These are phyloP conservation scores for Chinchilla lanigera DNA, from an alignment of 2,113 vertebrate genomes.

Conservation along the genomic window DNA sequence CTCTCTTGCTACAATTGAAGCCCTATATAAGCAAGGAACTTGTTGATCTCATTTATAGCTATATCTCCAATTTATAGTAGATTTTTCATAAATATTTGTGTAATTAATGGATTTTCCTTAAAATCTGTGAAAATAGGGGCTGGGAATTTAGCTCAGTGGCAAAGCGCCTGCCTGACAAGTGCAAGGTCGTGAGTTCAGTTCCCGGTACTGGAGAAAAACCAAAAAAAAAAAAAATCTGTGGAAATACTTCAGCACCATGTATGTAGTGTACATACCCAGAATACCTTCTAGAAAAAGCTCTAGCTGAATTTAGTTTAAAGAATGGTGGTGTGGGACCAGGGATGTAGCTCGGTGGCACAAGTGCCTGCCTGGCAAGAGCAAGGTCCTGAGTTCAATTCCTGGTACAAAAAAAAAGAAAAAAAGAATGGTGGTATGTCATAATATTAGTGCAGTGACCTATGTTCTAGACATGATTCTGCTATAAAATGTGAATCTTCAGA, in stretches of 20 bases:
- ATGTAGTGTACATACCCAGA: not conserved
- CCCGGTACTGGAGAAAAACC: too few species aligned
- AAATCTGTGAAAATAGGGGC: not conserved
- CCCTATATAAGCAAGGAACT: not conserved
- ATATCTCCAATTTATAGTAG: not conserved
- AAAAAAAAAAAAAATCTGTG: too few species aligned
- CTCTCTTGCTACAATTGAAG: not conserved
- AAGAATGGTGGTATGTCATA: not conserved
- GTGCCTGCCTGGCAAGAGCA: too few species aligned
- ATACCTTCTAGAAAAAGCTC: not conserved
- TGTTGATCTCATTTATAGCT: not conserved
- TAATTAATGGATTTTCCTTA: not conserved
- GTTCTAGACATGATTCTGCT: constrained; percentile 34
- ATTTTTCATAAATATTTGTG: not conserved
- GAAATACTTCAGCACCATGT: not conserved
- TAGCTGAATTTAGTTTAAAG: not conserved
- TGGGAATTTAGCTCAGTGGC: too few species aligned
- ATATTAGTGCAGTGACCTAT: not conserved
- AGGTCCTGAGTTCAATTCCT: too few species aligned
- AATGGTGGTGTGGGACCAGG: not conserved
- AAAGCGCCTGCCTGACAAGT: too few species aligned
- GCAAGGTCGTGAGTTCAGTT: too few species aligned
- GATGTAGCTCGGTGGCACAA: too few species aligned
- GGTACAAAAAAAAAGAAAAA: too few species aligned
- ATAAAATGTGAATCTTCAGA: not conserved